Conservation (phyloP, 2,113 vertebrate genomes). For the Spea bombifrons region DNA sequence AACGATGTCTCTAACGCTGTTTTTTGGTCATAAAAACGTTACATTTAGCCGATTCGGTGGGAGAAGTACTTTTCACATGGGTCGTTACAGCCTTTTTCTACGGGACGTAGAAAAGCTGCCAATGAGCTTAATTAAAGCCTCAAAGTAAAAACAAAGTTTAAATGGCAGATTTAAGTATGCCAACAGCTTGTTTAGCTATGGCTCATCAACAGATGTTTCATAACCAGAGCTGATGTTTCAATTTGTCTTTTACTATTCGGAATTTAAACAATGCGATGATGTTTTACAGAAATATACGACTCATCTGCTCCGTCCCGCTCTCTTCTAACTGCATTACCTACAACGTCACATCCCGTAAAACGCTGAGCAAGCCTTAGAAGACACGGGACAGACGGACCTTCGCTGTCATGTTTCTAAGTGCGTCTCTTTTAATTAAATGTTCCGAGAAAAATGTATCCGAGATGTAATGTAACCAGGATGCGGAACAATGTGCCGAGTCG, state of each 20-base stretch:
- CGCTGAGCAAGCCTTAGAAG: not conserved
- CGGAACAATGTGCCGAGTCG: too few relatives aligned
- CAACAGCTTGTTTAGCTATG: slow-evolving; percentile 38
- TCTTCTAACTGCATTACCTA: not conserved
- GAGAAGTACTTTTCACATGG: too few relatives aligned
- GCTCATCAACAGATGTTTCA: slow-evolving; percentile 39
- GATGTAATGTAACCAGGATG: too few relatives aligned
- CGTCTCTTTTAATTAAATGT: too few relatives aligned
- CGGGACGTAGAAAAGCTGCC: not conserved
- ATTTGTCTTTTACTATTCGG: slow-evolving; percentile 42
- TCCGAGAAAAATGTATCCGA: too few relatives aligned
- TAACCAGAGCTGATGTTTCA: slow-evolving; percentile 32
- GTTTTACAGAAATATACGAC: slow-evolving; percentile 27
- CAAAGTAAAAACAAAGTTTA: slow-evolving; percentile 23
- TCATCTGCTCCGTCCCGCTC: slow-evolving; percentile 5
- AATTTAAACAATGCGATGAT: slow-evolving; percentile 19
- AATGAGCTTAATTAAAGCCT: slow-evolving; percentile 8
- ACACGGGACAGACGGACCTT: too few relatives aligned
- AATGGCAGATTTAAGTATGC: slow-evolving; percentile 16
- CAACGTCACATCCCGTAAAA: not conserved
- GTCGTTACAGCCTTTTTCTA: too few relatives aligned
- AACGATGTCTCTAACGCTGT: too few relatives aligned
- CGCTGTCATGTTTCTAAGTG: too few relatives aligned
- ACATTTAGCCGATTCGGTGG: too few relatives aligned
- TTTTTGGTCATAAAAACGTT: too few relatives aligned